A percentile compares a stretch with the other conserved stretches of the same genome.
These are phyloP conservation scores for Malthinus seriepunctatus DNA, from an alignment of 2,888 invertebrate genomes.

Conservation along the genomic window DNA sequence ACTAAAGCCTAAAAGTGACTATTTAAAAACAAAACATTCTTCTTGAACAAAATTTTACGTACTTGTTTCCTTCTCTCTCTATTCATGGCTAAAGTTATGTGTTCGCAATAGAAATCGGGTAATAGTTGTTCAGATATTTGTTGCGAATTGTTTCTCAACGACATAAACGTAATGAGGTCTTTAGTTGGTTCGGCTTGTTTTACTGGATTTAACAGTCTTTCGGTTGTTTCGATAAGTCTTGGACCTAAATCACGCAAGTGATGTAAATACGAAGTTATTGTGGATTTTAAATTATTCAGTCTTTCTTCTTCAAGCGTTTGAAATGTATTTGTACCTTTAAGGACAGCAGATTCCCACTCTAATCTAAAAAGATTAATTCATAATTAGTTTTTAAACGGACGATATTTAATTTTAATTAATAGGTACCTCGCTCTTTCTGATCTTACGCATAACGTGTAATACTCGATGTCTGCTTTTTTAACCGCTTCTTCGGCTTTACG, in stretches of 20 bases:
- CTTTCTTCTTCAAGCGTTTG: slow-evolving; percentile 90
- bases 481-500: slow-evolving; percentile 89
- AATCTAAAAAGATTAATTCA: slow-evolving; percentile 58
- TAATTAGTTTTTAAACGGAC: too few species aligned
- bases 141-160: slow-evolving; percentile 67
- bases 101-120: slow-evolving; percentile 95
- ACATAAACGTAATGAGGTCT: slow-evolving; percentile 66
- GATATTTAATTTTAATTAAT: not conserved
- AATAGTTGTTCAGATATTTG: slow-evolving; percentile 77
- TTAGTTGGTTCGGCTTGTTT: slow-evolving; percentile 72
- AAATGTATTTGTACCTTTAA: slow-evolving; percentile 83
- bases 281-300: slow-evolving; percentile 76
- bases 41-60: slow-evolving; percentile 19
- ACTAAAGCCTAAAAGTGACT: slow-evolving; percentile 68
- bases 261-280: slow-evolving; percentile 67
- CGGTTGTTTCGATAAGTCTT: slow-evolving; percentile 72
- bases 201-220: slow-evolving; percentile 70
- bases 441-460: slow-evolving; percentile 87
- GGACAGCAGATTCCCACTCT: slow-evolving; percentile 90
- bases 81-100: slow-evolving; percentile 92
- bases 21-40: slow-evolving; percentile 3
- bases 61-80: slow-evolving; percentile 84
- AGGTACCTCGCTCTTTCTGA: slow-evolving; percentile 82
- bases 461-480: slow-evolving; percentile 90
- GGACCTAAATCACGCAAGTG: slow-evolving; percentile 76